A percentile compares a stretch with the other conserved stretches of the same genome.
Conservation (phyloP, 2,888 invertebrate genomes). For the Cantharis rufa region DNA sequence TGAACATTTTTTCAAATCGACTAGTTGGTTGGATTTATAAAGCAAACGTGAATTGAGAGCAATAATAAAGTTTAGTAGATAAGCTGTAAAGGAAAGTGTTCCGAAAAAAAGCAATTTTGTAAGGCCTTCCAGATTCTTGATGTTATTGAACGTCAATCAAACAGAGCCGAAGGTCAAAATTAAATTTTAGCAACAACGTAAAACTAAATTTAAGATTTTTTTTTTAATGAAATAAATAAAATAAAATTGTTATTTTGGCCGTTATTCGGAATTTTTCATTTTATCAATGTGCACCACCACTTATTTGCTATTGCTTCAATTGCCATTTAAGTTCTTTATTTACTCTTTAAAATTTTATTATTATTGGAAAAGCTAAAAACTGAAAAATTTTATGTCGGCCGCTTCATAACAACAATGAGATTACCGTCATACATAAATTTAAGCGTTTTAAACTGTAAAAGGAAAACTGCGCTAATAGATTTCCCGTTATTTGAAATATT, state of each 20-base stretch:
- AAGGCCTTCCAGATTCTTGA: neutral
- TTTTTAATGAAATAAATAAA: neutral
- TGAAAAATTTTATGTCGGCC: neutral
- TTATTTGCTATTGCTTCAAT: neutral
- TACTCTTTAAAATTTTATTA: neutral
- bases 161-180: neutral
- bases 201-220: neutral
- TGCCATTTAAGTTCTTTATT: neutral
- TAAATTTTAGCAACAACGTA: neutral
- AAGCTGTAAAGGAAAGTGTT: neutral
- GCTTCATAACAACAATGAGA: neutral
- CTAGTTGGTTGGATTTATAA: neutral
- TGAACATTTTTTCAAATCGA: neutral
- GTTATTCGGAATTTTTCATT: neutral
- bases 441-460: neutral
- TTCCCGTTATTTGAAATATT: neutral
- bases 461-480: neutral
- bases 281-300: neutral
- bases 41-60: neutral
- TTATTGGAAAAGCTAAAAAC: neutral
- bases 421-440: neutral
- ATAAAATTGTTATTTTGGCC: neutral
- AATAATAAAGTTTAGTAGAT: neutral
- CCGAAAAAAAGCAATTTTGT: neutral
- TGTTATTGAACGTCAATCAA: slow-evolving; percentile 1